Conservation (phyloP, 2,113 vertebrate genomes). For the Nothoprocta pentlandii region DNA sequence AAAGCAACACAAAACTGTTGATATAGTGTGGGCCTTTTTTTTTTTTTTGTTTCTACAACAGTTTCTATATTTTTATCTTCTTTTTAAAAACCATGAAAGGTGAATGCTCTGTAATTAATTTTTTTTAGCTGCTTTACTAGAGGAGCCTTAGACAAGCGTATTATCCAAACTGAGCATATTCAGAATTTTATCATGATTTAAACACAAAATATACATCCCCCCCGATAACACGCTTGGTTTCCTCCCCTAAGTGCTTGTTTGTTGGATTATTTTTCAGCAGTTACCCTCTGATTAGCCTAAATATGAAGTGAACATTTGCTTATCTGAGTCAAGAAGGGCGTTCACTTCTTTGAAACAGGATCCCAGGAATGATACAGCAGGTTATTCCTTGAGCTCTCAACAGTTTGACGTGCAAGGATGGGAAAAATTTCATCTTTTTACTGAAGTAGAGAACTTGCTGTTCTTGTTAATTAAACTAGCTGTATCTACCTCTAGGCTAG, state of each 20-base stretch:
- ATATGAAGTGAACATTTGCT: background rate
- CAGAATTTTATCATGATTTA: background rate
- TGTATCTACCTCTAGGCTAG: background rate
- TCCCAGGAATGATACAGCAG: background rate
- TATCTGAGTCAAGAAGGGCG: background rate
- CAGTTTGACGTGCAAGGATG: background rate
- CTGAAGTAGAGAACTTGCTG: accelerated
- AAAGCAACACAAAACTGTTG: background rate
- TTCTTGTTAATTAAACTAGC: background rate
- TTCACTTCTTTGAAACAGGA: background rate
- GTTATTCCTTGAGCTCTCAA: background rate
- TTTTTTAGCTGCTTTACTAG: background rate
- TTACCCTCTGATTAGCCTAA: background rate
- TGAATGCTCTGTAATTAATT: accelerated
- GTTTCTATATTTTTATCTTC: background rate
- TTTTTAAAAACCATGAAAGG: background rate
- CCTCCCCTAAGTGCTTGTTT: background rate
- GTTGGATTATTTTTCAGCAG: background rate
- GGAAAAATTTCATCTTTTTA: background rate
- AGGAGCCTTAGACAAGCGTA: too few species aligned
- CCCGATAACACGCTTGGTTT: accelerated
- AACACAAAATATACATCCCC: background rate
- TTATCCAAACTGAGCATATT: background rate
- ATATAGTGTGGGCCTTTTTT: background rate
- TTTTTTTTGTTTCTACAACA: background rate